Base-by-base conservation (phyloP, 2,797 vertebrate genomes). In the Florisuga fusca region DNA sequence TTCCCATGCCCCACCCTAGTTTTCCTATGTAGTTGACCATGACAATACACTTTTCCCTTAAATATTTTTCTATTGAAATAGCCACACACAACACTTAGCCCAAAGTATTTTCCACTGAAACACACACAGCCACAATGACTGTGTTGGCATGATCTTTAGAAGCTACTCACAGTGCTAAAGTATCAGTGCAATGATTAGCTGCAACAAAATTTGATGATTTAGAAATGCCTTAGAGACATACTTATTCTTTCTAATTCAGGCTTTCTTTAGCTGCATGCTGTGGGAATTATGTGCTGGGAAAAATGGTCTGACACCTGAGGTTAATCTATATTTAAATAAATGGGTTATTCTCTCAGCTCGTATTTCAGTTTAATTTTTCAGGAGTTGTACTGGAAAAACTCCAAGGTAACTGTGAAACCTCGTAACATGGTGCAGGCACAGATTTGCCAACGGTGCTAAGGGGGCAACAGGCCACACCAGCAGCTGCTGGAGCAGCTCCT, bases 251-350 rank as follows among this genome's bases (percentile, higher is more conserved):
- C 74, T 92, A 74, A 89, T 86, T 94, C 63, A 76, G 36, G 26
- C 58, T 94, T 93, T 46, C 81, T 85, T 80, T 72, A 58, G 62
- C 81, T 91, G 54, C 58, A 7, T 18, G 51, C 63, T 90, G 27
- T 15, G 15, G 59, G 63, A 87, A 21, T 87, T 90, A 34, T 83
- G 76, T 89, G 72, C 64, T 92, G 68, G 58, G 71, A 10, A 71
- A 89, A 92, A 77, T 10, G 19, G n/a, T 64, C 64, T 61, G 72
- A 75, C 58, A 92, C 43, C 23, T 43, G 54, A 80, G 72, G 75
- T 93, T 94, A 94, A 85, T 83, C 78, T 89, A 75, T 85, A 87
- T 94, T 93, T 94, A 83, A 91, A 90, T 81, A 91, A 95, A 71
- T 75, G 62, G 10, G 2, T 89, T 95, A 89, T 93, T 92, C 64